Evolutionary conservation across 2,797 vertebrate species (phyloP).

Genomic region (Platalea minor): DNA sequence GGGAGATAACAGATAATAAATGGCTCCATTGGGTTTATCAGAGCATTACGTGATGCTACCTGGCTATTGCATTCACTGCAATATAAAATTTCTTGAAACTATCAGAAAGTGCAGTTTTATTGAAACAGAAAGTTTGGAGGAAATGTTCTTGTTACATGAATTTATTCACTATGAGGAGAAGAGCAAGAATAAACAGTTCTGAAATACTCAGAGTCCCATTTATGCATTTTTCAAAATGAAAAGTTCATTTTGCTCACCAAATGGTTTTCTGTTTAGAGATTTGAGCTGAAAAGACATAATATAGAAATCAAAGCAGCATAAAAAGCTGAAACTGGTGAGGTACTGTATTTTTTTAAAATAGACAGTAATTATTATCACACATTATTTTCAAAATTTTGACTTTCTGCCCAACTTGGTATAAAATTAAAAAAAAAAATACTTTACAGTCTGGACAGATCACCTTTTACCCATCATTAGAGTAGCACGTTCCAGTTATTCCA

Average conservation of each 20-base stretch:
- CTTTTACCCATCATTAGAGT: not conserved
- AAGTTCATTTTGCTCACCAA: not conserved
- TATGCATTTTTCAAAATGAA: not conserved
- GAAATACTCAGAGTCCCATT: not conserved
- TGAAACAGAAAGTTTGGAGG: not conserved
- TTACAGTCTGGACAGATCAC: not conserved
- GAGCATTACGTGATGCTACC: not conserved
- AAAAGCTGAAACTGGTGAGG: not conserved
- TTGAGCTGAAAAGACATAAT: not conserved
- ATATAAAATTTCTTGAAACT: not conserved
- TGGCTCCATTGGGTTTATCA: not conserved
- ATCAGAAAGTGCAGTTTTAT: not conserved
- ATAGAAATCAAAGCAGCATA: not conserved
- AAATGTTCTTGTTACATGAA: not conserved
- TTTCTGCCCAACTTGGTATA: not conserved
- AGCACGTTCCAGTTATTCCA: not conserved
- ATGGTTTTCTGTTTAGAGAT: not conserved
- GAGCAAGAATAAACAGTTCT: not conserved
- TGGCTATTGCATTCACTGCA: not conserved
- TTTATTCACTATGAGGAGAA: not conserved
- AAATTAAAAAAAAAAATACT: not conserved
- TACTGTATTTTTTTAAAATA: not conserved
- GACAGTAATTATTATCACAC: accelerated
- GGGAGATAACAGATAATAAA: not conserved
- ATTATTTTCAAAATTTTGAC: not conserved